These are phyloP conservation scores for Atractosteus spatula DNA, from an alignment of 2,113 vertebrate genomes.

Conservation along the genomic window DNA sequence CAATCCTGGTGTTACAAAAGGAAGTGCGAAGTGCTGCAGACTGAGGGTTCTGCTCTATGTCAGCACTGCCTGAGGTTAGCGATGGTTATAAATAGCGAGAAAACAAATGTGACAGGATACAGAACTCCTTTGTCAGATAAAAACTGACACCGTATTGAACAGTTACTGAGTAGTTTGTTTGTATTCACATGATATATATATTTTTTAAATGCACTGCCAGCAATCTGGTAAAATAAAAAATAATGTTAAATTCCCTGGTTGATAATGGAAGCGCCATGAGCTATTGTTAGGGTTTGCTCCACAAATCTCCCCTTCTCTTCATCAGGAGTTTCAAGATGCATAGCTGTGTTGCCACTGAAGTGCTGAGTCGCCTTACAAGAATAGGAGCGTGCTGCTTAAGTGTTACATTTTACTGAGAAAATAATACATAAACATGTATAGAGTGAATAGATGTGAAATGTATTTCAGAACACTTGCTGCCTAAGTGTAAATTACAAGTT, in stretches of 20 bases:
- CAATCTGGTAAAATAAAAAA: conserved; percentile 28
- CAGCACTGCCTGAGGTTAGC: not conserved
- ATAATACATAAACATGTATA: not conserved
- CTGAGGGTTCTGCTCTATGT: not conserved
- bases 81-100: not conserved
- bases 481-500: too few species aligned
- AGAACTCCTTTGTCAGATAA: not conserved
- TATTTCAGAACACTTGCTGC: not conserved
- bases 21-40: not conserved
- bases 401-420: not conserved
- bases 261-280: conserved; percentile 55
- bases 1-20: too few species aligned
- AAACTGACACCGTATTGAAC: not conserved
- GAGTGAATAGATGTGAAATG: not conserved
- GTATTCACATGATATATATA: conserved; percentile 9
- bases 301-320: conserved; percentile 39
- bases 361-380: not conserved
- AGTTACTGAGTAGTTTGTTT: conserved; percentile 13
- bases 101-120: not conserved
- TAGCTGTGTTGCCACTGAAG: conserved; percentile 33
- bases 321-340: conserved; percentile 49
- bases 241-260: conserved; percentile 44
- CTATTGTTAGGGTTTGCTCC: conserved; percentile 52
- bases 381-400: not conserved
- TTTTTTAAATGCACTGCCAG: conserved; percentile 25